Conservation (phyloP, 2,113 vertebrate genomes). For the Eurystomus gularis region DNA sequence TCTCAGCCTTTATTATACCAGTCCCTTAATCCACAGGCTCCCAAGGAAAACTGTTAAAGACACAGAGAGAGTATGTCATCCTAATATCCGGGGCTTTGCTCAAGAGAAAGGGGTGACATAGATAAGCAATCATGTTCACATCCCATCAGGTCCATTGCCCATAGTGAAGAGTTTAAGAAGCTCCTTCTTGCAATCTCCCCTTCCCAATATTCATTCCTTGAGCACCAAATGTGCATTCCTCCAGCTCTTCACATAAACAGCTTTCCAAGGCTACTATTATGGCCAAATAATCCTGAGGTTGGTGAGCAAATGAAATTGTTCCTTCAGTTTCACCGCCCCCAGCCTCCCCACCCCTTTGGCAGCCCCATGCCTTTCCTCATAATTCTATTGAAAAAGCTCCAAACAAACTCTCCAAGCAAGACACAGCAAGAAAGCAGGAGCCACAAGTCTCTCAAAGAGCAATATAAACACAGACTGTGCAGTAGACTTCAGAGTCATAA, state of each 20-base stretch:
- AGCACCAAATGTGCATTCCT: neutral
- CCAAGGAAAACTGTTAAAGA: neutral
- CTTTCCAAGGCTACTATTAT: neutral
- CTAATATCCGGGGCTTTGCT: neutral
- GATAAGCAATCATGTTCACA: neutral
- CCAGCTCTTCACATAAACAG: neutral
- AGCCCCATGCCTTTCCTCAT: accelerated
- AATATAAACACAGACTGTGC: neutral
- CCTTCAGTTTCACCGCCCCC: neutral
- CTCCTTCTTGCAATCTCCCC: neutral
- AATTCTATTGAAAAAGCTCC: neutral
- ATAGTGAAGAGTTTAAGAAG: neutral
- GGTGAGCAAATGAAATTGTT: neutral
- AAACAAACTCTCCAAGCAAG: neutral
- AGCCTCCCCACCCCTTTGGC: neutral
- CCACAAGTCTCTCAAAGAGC: neutral
- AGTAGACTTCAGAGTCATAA: neutral
- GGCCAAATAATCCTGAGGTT: neutral
- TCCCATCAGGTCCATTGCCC: neutral
- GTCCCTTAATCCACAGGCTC: neutral
- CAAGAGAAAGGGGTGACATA: neutral
- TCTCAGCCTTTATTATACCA: neutral
- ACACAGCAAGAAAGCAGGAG: neutral
- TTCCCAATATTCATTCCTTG: neutral
- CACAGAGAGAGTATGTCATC: neutral